Evolutionary conservation across 2,113 vertebrate species (phyloP).

Genomic region (Phalacrocorax brasilianus): DNA sequence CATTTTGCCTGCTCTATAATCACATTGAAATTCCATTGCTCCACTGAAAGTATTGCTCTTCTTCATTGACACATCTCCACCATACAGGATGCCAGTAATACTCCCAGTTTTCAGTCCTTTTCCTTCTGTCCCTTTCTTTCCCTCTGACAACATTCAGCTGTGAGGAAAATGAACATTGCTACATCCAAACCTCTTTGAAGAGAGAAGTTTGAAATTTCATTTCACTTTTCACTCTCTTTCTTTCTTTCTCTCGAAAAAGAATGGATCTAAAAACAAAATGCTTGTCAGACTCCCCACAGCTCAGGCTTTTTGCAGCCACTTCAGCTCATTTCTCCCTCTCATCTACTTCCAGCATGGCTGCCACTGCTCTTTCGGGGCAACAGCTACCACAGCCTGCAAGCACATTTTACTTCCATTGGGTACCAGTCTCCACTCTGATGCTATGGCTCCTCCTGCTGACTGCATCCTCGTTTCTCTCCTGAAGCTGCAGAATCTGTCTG

Average conservation of each 20-base stretch:
- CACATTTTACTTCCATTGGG: accelerated
- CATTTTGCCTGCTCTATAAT: background rate
- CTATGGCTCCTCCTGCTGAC: background rate
- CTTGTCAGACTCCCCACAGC: background rate
- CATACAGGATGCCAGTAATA: background rate
- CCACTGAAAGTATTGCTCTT: background rate
- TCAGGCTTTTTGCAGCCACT: background rate
- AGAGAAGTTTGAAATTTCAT: background rate
- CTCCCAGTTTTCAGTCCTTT: background rate
- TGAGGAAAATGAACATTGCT: background rate
- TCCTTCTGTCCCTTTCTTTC: background rate
- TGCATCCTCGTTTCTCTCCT: background rate
- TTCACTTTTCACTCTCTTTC: background rate
- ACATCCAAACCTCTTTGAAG: background rate
- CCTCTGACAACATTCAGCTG: background rate
- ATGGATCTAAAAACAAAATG: background rate
- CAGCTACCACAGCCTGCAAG: background rate
- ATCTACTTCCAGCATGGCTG: background rate
- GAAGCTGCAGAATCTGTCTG: background rate
- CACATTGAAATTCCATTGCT: background rate
- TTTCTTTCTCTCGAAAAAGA: background rate
- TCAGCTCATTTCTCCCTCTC: background rate
- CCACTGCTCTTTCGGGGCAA: background rate
- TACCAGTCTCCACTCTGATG: background rate
- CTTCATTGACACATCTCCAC: background rate